Evolutionary conservation across 2,888 invertebrate genomes (phyloP).

Genomic region (Pyrrhosoma nymphula): DNA sequence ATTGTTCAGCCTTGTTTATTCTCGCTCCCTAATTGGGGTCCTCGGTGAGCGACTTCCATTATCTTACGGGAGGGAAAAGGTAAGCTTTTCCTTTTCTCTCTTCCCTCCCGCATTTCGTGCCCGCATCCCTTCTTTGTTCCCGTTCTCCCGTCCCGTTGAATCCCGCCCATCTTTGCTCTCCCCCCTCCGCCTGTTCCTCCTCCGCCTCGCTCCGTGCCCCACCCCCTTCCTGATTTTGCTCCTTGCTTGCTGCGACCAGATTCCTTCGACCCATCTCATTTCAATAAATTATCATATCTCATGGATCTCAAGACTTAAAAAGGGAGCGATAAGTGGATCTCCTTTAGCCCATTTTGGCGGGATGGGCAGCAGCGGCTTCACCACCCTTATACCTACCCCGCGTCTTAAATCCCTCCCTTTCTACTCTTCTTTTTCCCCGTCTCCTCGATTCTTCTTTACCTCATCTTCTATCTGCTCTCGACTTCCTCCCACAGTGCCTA

Average conservation of each 20-base stretch:
- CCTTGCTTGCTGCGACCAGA: neutral
- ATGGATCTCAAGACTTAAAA: slow-evolving; percentile 28
- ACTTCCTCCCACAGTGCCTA: neutral
- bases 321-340: slow-evolving; percentile 25
- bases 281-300: slow-evolving; percentile 69
- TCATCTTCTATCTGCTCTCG: neutral
- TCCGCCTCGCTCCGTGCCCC: neutral
- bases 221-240: neutral
- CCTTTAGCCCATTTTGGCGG: slow-evolving; percentile 33
- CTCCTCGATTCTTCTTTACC: neutral
- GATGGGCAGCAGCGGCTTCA: neutral
- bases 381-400: neutral
- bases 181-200: neutral
- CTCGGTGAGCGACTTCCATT: slow-evolving; percentile 40
- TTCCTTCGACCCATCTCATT: slow-evolving; percentile 55
- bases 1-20: slow-evolving; percentile 55
- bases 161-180: neutral
- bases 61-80: slow-evolving; percentile 30
- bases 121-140: neutral
- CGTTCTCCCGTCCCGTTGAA: neutral
- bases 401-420: neutral
- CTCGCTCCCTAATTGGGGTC: slow-evolving; percentile 63
- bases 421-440: neutral
- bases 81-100: slow-evolving; percentile 26
- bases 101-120: neutral